Base-by-base conservation (phyloP, 2,797 vertebrate genomes). In the Emydoidea blandingii region DNA sequence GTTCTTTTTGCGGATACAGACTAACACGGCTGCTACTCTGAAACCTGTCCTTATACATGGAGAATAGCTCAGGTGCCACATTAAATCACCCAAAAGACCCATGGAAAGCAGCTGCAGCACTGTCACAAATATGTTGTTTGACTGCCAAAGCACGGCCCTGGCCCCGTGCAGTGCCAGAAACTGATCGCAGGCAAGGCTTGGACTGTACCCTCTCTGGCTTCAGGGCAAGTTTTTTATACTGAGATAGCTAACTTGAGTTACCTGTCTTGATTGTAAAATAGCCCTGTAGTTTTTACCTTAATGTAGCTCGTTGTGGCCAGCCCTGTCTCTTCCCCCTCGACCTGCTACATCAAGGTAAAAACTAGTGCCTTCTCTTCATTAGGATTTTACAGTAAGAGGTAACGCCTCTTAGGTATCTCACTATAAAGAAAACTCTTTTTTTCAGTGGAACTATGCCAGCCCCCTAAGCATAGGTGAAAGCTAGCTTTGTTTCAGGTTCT, bases 391-490 rank as follows among this genome's bases (percentile, higher is more conserved):
- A 65, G 34, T 4, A 18, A n/a, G 12, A 16, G 15, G 31, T 15
- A 68, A 11, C n/a, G 10, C 65, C 16, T 16, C 8, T 37, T 21
- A 1, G n/a, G 8, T 37, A n/a, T 16, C n/a, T 37, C 65, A 37
- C n/a, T 21, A 19, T 23, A 41, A 37, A 72, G 65, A 72, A 41
- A 72, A 72, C 18, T 37, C n/a, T n/a, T n/a, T 9, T 9, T 9
- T n/a, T n/a, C 18, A 37, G 5, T 72, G n/a, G 3, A 11, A 41
- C 19, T 3, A 5, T 12, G 19, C 11, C 5, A 5, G 34, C 21
- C 62, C 37, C n/a, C 21, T 68, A 37, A 21, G n/a, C 9, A 1
- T 18, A 14, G 59, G 29, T 14, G 14, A 62, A 62, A 62, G 29
- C 50, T 15, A 59, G 29, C 34, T 65, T n/a, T n/a, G 6, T 72